A percentile compares a stretch with the other conserved stretches of the same genome.
Conservation (phyloP, 2,888 invertebrate genomes). For the Aporophyla nigra region DNA sequence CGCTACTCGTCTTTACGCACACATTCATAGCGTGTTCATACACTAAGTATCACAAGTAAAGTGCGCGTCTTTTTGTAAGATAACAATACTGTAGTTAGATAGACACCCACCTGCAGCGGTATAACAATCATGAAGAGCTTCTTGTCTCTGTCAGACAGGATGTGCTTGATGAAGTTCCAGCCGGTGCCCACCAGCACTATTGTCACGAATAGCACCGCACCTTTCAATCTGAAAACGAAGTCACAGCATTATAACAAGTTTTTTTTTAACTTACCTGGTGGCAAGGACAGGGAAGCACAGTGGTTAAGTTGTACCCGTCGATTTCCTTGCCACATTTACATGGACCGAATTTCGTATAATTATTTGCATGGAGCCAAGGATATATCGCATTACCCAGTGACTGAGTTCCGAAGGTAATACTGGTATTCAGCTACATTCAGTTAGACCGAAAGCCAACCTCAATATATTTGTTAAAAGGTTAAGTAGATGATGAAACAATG, state of each 20-base stretch:
- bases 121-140: conserved; percentile 99
- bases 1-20: not conserved
- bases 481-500: no score
- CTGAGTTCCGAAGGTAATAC: no score
- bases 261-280: no score
- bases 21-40: not conserved
- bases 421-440: no score
- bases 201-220: conserved; percentile 98
- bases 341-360: no score
- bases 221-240: conserved; percentile 92
- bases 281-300: no score
- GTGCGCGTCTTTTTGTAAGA: not conserved
- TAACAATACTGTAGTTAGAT: not conserved
- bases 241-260: not conserved
- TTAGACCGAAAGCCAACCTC: no score
- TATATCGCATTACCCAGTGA: no score
- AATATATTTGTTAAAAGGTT: no score
- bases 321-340: no score
- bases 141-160: conserved; percentile 98
- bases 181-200: conserved; percentile 99
- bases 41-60: not conserved
- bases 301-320: no score
- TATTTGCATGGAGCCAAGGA: no score
- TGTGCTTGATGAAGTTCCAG: conserved; percentile 99
- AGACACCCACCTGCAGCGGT: conserved; percentile 92